Evolutionary conservation across 2,113 vertebrate genomes (phyloP), one percentile per base, ranked within the genome.

Genomic region (Brachirus orientalis): DNA sequence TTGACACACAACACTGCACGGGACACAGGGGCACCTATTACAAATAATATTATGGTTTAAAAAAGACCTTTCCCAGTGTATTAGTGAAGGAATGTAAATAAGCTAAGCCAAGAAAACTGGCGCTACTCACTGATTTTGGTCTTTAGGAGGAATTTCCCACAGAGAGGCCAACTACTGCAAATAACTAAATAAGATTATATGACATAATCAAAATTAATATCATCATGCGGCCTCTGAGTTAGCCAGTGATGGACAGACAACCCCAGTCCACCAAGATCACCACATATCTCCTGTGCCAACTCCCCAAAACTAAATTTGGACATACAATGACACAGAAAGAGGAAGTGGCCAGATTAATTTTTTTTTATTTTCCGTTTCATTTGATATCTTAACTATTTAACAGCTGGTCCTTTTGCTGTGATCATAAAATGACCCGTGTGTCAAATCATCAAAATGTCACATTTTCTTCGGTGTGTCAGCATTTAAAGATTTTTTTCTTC

Each of bases 111-210:
- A 63, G 65, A 74, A 20, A 37, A 41, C 17, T 33, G 62, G 22
- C 20, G 51, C 51, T 63, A 11, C 17, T 56, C 13, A 4, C 18
- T 43, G 46, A 51, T 41, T 56, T 56, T 55, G n/a, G 54, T 74
- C 20, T 76, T 83, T 72, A 41, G 41, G 59, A 78, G 65, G 69
- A 84, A 80, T 84, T 72, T 80, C 56, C 44, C 61, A 35, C 36
- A 18, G 36, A 3, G 0, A 17, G 35, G 47, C 37, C n/a, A 9
- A 43, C 33, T 19, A n/a, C 35, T 44, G 28, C 17, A 48, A 28
- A 16, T 40, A 71, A 58, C 48, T 17, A 9, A 63, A 76, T 69
- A 4, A 52, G 60, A 76, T 77, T 17, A 63, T 62, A 13, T 56
- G 17, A 40, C 75, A 33, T 58, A 53, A 75, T 52, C 14, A 16